A percentile compares a stretch with the other conserved stretches of the same genome.
phyloP scores from a whole-genome alignment of 2,113 vertebrate species.

The Andinoacara biseriatus region DNA sequence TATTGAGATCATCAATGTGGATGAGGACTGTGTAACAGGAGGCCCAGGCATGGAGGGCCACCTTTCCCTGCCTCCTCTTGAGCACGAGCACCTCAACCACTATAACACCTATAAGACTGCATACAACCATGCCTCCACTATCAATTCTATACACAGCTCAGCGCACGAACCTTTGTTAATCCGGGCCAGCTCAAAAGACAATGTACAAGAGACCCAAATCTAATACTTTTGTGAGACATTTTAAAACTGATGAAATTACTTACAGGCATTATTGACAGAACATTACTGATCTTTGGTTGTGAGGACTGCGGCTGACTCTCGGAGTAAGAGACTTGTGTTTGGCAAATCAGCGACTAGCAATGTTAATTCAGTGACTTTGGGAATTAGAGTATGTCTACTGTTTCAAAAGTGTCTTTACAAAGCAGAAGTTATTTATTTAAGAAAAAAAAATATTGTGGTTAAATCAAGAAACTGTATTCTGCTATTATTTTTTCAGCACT shows the following conservation, averaged over 20 bases:
- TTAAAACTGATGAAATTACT: conserved; percentile 61
- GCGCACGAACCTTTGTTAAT: conserved; percentile 99
- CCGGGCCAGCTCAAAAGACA: conserved; percentile 99
- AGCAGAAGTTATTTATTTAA: conserved; percentile 99
- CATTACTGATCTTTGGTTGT: conserved; percentile 43
- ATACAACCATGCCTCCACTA: conserved; percentile 97
- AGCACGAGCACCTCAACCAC: conserved; percentile 99
- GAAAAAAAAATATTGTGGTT: conserved; percentile 94
- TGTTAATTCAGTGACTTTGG: conserved; percentile 91
- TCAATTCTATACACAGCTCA: conserved; percentile 99
- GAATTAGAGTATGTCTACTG: conserved; percentile 97
- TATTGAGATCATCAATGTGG: conserved; percentile 98
- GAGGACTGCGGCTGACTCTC: conserved; percentile 66
- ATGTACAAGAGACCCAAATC: conserved; percentile 99
- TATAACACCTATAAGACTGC: conserved; percentile 98
- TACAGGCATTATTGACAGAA: conserved; percentile 65
- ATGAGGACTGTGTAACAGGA: conserved; percentile 95
- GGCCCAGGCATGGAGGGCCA: conserved; percentile 94
- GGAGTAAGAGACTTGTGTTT: conserved; percentile 76
- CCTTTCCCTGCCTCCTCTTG: conserved; percentile 94
- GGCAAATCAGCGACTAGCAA: conserved; percentile 76
- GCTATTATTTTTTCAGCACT: conserved; percentile 54
- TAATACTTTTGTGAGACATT: conserved; percentile 78
- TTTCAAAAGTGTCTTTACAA: conserved; percentile 99
- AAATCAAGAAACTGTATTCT: conserved; percentile 93